Evolutionary conservation across 2,113 vertebrate species (phyloP).

Genomic region (Mohoua ochrocephala): DNA sequence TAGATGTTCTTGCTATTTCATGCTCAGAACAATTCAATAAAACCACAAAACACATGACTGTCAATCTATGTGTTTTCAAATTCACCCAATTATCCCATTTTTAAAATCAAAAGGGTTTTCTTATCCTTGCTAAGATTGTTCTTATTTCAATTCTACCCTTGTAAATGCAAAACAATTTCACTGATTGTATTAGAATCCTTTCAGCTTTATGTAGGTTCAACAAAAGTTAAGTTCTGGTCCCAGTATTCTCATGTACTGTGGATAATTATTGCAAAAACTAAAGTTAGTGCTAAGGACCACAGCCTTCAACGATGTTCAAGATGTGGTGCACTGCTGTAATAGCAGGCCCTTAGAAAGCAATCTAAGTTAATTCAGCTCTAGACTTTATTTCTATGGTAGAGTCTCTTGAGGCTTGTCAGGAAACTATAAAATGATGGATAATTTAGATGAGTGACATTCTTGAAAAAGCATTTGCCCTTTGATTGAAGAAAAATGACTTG

Average conservation of each 20-base stretch:
- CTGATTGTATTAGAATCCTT: background rate
- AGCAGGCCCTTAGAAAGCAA: background rate
- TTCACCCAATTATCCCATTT: background rate
- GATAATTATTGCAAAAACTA: background rate
- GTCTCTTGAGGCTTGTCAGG: background rate
- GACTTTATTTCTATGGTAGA: background rate
- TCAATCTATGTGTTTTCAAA: background rate
- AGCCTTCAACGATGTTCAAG: background rate
- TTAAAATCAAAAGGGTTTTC: background rate
- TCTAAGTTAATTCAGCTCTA: background rate
- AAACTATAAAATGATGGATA: background rate
- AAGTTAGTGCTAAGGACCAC: background rate
- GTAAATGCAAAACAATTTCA: background rate
- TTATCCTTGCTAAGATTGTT: background rate
- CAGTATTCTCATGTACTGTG: background rate
- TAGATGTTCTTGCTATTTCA: background rate
- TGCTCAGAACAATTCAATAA: background rate
- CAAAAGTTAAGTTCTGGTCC: background rate
- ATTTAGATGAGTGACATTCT: background rate
- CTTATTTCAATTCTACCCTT: background rate
- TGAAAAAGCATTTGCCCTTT: background rate
- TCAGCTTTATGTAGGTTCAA: background rate
- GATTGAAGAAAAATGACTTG: background rate
- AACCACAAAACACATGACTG: background rate
- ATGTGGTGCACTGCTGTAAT: background rate